phyloP scores from a whole-genome alignment of 1,140 invertebrate species.

The Leptinotarsa defecta region DNA sequence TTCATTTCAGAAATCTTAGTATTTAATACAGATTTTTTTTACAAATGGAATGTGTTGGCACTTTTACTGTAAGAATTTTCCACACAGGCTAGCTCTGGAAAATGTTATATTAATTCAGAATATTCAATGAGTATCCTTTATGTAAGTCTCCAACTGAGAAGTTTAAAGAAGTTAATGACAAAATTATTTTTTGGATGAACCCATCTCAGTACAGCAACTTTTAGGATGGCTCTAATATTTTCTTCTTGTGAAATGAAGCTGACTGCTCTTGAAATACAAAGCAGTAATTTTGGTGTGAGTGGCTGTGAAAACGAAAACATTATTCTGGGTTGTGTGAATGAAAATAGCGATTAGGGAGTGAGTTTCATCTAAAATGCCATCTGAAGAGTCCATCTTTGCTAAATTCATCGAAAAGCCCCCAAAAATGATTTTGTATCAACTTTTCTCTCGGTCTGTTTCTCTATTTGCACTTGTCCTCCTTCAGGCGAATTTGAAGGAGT shows the following conservation, averaged over 20 bases:
- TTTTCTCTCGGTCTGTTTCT: not conserved
- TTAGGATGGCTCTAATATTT: constrained; percentile 2
- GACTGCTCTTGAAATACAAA: constrained; percentile 42
- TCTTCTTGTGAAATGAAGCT: constrained; percentile 44
- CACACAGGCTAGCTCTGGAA: too few species aligned
- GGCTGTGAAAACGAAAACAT: constrained; percentile 51
- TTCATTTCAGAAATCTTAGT: too few species aligned
- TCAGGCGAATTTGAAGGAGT: constrained; percentile 13
- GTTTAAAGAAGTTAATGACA: too few species aligned
- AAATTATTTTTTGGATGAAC: too few species aligned
- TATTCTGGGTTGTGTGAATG: constrained; percentile 45
- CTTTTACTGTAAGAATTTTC: too few species aligned
- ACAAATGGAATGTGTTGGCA: too few species aligned
- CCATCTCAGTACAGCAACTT: not conserved
- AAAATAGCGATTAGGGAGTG: constrained; percentile 40
- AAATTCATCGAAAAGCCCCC: not conserved
- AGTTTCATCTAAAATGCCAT: constrained; percentile 31
- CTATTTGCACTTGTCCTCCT: constrained; percentile 16
- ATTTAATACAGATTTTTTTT: too few species aligned
- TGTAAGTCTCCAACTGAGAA: too few species aligned
- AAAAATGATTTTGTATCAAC: not conserved
- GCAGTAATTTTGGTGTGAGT: constrained; percentile 48
- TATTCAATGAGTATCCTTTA: too few species aligned
- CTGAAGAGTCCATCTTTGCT: constrained; percentile 36
- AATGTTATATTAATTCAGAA: too few species aligned